These are phyloP conservation scores for Bombus superbus DNA, from an alignment of 1,140 invertebrate species.

Conservation along the genomic window DNA sequence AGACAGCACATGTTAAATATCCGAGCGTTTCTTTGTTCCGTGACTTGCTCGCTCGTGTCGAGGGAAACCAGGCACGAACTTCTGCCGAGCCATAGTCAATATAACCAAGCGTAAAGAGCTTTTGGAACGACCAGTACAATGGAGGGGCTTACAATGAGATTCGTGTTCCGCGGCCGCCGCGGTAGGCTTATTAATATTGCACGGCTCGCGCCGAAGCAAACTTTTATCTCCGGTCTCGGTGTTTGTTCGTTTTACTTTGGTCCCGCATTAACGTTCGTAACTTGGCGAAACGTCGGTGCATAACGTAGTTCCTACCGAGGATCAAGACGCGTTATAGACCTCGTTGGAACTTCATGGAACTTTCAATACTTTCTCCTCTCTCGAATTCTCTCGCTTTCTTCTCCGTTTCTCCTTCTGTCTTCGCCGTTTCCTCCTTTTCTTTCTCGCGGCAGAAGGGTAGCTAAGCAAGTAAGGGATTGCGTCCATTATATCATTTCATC, in stretches of 20 bases:
- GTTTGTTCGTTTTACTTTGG: slow-evolving; percentile 11
- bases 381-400: background rate
- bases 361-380: slow-evolving; percentile 10
- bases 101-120: slow-evolving; percentile 10
- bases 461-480: slow-evolving; percentile 13
- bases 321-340: background rate
- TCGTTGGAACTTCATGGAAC: slow-evolving; percentile 13
- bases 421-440: background rate
- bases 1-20: slow-evolving; percentile 2
- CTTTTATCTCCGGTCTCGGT: slow-evolving; percentile 35
- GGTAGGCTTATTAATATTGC: slow-evolving; percentile 51
- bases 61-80: slow-evolving; percentile 32
- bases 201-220: slow-evolving; percentile 22
- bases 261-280: slow-evolving; percentile 5
- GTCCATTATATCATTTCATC: slow-evolving; percentile 10
- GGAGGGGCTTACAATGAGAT: slow-evolving; percentile 35
- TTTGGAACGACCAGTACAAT: slow-evolving; percentile 17
- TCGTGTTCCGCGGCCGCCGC: slow-evolving; percentile 1
- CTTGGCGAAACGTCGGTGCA: slow-evolving; percentile 21
- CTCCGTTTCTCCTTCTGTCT: background rate
- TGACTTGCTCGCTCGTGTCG: slow-evolving; percentile 22
- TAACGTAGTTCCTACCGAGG: background rate
- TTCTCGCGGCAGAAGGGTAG: background rate
- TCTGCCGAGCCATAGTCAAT: slow-evolving; percentile 17
- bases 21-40: slow-evolving; percentile 22